A percentile compares a stretch with the other conserved stretches of the same genome.
Evolutionary conservation across 2,888 invertebrate genomes (phyloP).

Genomic region (Podotricha telesiphe): DNA sequence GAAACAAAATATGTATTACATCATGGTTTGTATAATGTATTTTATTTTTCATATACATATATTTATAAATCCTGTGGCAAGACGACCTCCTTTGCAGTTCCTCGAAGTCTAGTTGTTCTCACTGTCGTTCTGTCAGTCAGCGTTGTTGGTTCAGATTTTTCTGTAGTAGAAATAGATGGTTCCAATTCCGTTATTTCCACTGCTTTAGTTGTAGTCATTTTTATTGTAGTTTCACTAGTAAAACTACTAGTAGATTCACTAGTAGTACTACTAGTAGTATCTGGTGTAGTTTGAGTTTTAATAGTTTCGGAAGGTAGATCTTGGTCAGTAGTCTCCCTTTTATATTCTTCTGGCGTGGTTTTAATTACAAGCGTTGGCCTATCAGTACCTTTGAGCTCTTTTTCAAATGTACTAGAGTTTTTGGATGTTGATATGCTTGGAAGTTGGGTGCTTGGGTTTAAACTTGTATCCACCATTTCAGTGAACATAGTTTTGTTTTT

Average conservation of each 20-base stretch:
- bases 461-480: no score
- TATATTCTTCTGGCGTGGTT: background rate
- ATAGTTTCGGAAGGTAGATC: background rate
- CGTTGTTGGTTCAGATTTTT: background rate
- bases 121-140: background rate
- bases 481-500: no score
- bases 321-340: no score
- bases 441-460: no score
- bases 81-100: conserved; percentile 28
- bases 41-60: background rate
- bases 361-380: background rate
- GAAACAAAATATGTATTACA: background rate
- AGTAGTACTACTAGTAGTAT: background rate
- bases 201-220: background rate
- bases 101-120: background rate
- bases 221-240: background rate
- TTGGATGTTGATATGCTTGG: no score
- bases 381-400: no score
- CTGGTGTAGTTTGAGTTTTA: background rate
- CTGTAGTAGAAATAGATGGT: background rate
- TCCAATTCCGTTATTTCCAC: background rate
- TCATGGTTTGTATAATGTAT: background rate
- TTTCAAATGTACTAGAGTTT: no score
- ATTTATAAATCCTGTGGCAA: conserved; percentile 19
- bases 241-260: background rate